Evolutionary conservation across 53 echinoderm and acorn worm species (phyloP), one percentile per base, ranked within the genome.

Genomic region (Luidia sarsii): DNA sequence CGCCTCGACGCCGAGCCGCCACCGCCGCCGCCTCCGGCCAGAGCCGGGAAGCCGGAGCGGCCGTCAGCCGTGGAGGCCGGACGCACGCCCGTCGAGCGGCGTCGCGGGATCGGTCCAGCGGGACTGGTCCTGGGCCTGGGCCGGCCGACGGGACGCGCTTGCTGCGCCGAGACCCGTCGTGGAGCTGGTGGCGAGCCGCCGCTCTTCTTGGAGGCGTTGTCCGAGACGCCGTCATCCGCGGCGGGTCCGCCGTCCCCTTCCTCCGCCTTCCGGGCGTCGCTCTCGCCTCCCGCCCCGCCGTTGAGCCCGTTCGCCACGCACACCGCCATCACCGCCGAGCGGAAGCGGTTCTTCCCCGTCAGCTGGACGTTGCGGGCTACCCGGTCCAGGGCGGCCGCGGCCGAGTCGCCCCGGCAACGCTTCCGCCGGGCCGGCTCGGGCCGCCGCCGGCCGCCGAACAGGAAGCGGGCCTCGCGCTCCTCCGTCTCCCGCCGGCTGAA

Each of bases 251-350:
- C n/a, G 3, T 35, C 63, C 36, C 2, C 18, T 14, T 1, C 37
- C 7, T 32, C 36, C 7, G 34, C 29, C 19, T 28, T 32, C 6
- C 30, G 30, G 9, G 7, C 29, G 32, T 32, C 48, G 30, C n/a
- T n/a, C 8, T 0, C 32, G 14, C 59, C 30, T 11, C 15, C 29
- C 18, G 15, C 35, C 3, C 35, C 63, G 9, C 20, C 35, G 32
- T 32, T 31, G 34, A 86, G 39, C 10, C 65, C 63, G 22, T 86
- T 80, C 1, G 86, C 69, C n/a, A 80, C 70, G 28, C 86, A 80
- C 37, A 86, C 80, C 2, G 86, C 80, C 86, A 86, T 70, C 43
- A 86, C 65, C 15, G 86, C 86, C 50, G 86, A 86, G 7, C 80
- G 68, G 52, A 86, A 86, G 16, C 71, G 64, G 30, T 70, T 86